phyloP scores from a whole-genome alignment of 2,888 invertebrate genomes.

The Agapetus fuscipes region DNA sequence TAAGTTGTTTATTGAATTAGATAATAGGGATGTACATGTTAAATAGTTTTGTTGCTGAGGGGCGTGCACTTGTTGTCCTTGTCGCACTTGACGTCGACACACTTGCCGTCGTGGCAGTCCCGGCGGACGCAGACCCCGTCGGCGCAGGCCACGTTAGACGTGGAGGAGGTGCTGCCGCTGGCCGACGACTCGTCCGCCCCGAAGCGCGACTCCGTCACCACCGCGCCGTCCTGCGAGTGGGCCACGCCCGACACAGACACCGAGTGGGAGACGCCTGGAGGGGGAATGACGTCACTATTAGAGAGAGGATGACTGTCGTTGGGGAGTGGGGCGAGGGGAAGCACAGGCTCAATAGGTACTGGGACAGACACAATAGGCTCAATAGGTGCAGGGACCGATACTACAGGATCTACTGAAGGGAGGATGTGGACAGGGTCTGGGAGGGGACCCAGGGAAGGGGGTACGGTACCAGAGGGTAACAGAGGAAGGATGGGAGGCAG shows the following conservation, averaged over 20 bases:
- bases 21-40: too few relatives aligned
- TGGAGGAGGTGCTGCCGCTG: not conserved
- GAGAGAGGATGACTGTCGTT: constrained; percentile 1
- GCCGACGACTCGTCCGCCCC: constrained; percentile 5
- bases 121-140: constrained; percentile 11
- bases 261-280: constrained; percentile 2
- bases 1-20: too few relatives aligned
- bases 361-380: too few relatives aligned
- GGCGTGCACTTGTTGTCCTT: constrained; percentile 5
- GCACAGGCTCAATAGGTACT: not conserved
- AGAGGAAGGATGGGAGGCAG: not conserved
- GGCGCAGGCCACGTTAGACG: constrained; percentile 8
- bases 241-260: constrained; percentile 1
- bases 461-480: too few relatives aligned
- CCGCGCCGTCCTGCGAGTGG: not conserved
- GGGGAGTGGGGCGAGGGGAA: not conserved
- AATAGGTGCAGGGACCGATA: too few relatives aligned
- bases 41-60: too few relatives aligned
- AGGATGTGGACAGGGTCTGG: too few relatives aligned
- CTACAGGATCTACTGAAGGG: too few relatives aligned
- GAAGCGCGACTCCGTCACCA: not conserved
- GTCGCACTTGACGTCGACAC: constrained; percentile 12
- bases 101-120: constrained; percentile 13
- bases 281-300: constrained; percentile 4
- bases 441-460: too few relatives aligned